These are phyloP conservation scores for Hydroisotoma schaefferi DNA, from an alignment of 2,888 invertebrate species.

Conservation along the genomic window DNA sequence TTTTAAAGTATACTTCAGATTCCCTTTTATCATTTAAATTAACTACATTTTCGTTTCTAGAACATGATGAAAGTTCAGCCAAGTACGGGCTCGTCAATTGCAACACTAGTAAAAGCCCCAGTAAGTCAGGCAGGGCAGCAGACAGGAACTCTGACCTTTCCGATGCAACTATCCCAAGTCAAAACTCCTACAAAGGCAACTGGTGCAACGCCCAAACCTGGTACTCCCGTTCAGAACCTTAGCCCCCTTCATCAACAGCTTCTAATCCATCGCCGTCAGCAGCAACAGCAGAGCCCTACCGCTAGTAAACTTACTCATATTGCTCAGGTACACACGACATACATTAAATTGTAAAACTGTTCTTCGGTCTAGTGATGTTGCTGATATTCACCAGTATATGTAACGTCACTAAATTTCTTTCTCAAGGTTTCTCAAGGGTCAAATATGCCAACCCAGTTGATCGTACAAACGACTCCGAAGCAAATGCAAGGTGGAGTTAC, in stretches of 20 bases:
- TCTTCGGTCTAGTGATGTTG: constrained; percentile 17
- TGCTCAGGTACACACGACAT: constrained; percentile 18
- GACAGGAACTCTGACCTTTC: constrained; percentile 32
- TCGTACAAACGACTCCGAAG: constrained; percentile 65
- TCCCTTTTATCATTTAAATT: neutral
- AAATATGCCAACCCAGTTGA: constrained; percentile 57
- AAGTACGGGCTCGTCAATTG: constrained; percentile 16
- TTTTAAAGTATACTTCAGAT: too few relatives aligned
- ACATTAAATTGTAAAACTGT: constrained; percentile 18
- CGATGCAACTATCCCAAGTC: constrained; percentile 35
- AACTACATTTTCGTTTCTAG: constrained; percentile 11
- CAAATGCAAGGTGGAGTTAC: constrained; percentile 61
- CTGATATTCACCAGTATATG: neutral
- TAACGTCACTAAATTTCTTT: neutral
- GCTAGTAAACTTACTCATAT: constrained; percentile 29
- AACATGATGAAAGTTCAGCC: constrained; percentile 29
- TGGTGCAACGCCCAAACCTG: constrained; percentile 21
- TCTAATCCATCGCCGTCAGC: constrained; percentile 18
- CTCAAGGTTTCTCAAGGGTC: constrained; percentile 4
- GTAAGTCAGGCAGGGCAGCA: constrained; percentile 23
- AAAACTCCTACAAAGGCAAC: constrained; percentile 20
- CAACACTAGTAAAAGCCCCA: constrained; percentile 35
- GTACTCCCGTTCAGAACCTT: constrained; percentile 1
- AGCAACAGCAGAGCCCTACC: constrained; percentile 21
- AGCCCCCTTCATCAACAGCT: constrained; percentile 17